Evolutionary conservation across 2,888 invertebrate genomes (phyloP).

Genomic region (Stegophylla sp.): DNA sequence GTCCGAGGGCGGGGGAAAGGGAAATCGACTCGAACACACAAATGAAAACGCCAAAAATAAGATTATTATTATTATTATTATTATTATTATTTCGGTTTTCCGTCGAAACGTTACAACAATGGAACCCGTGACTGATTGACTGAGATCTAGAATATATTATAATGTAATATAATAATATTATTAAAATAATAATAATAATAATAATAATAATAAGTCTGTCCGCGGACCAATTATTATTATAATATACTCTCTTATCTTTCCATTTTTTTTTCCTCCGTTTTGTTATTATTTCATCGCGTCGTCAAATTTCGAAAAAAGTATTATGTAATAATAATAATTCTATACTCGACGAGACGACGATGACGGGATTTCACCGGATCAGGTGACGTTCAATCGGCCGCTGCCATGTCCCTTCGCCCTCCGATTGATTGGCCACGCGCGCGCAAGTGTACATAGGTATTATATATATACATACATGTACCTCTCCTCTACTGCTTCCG

Average conservation of each 20-base stretch:
- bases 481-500: no score
- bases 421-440: conserved; percentile 14
- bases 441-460: not conserved
- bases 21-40: not conserved
- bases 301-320: not conserved
- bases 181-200: conserved; percentile 1
- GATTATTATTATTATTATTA: no score
- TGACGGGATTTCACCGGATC: conserved; percentile 5
- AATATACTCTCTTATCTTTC: not conserved
- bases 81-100: not conserved
- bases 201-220: not conserved
- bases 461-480: not conserved
- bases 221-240: not conserved
- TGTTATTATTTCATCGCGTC: not conserved
- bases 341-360: not conserved
- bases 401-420: not conserved
- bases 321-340: not conserved
- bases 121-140: no score
- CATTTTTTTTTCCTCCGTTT: not conserved
- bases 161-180: no score
- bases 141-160: no score
- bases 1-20: not conserved
- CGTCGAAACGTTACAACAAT: not conserved
- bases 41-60: not conserved
- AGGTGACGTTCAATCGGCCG: not conserved